phyloP scores from a whole-genome alignment of 1,140 invertebrate species.

The Eupristina koningsbergeri region DNA sequence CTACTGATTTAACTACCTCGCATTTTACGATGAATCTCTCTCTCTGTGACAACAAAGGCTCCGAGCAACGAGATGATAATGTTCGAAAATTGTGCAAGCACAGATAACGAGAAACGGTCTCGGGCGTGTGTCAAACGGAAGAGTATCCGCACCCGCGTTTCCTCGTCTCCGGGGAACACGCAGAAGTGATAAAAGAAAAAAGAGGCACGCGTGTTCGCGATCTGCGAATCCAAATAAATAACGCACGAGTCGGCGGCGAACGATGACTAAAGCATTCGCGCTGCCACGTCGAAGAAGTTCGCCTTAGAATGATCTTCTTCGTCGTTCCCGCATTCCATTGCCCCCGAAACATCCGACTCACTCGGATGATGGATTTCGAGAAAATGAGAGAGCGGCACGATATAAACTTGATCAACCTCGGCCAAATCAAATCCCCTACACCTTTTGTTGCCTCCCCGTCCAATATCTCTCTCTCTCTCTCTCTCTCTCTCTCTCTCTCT shows the following conservation, averaged over 20 bases:
- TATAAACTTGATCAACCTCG: too few relatives aligned
- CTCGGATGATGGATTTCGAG: neutral
- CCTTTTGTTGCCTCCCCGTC: too few relatives aligned
- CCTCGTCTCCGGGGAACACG: neutral
- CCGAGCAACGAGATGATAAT: neutral
- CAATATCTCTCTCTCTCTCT: too few relatives aligned
- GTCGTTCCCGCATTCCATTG: neutral
- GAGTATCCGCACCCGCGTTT: neutral
- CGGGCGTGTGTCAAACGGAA: neutral
- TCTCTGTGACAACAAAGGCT: neutral
- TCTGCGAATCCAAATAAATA: neutral
- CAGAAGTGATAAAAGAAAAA: neutral
- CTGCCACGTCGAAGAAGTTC: slow-evolving; percentile 2
- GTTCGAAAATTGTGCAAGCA: neutral
- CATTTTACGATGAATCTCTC: neutral
- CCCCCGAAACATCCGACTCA: neutral
- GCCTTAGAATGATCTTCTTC: neutral
- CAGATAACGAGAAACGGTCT: neutral
- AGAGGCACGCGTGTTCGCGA: neutral
- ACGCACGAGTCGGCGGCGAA: neutral
- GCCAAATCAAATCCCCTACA: too few relatives aligned
- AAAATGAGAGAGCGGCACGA: too few relatives aligned
- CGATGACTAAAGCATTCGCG: slow-evolving; percentile 17
- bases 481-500: too few relatives aligned
- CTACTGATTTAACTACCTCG: neutral